Base-by-base conservation (phyloP, 2,888 invertebrate species). In the Chesias legatella region DNA sequence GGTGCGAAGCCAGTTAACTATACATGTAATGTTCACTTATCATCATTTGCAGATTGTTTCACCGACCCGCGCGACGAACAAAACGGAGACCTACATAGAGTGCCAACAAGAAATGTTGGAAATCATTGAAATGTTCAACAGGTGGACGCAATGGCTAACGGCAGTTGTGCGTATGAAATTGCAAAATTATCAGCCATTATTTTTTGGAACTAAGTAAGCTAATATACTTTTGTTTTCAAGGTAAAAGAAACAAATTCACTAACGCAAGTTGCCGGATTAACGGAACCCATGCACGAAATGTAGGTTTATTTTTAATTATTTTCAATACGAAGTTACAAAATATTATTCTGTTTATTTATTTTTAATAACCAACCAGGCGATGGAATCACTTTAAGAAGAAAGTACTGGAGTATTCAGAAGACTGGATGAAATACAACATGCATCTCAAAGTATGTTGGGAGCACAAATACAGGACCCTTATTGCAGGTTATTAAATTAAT, bases 91-190 rank as follows among this genome's bases (percentile, higher is more conserved):
- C 1, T 84, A 79, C 47, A 50, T 63, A 43, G 63, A 71, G 24
- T 79, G 76, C 30, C 81, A 82, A 34, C 45, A 63, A 11, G 81
- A 79, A 46, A 82, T 82, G 79, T 52, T 81, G 36, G 65, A 73
- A 6, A 77, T 84, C 10, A 73, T 80, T 8, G 68, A 77, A 20
- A 81, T 80, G 73, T 80, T 84, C 50, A 71, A 74, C 48, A 71
- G 61, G 33, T 85, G 84, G 85, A 84, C 83, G 0, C 72, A 73
- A 26, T 83, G 83, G 82, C 58, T 86, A 3, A 70, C 65, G n/a
- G 60, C 65, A 39, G 67, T 82, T 37, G 85, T 83, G 52, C 64
- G 75, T 67, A 9, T 36, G 11, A 28, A 4, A n/a, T 11, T 28
- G 11, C 10, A 7, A 17, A 25, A 6, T 7, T 21, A 17, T 3